phyloP scores from a whole-genome alignment of 2,888 invertebrate genomes.

The Branchinecta sandiegonensis region DNA sequence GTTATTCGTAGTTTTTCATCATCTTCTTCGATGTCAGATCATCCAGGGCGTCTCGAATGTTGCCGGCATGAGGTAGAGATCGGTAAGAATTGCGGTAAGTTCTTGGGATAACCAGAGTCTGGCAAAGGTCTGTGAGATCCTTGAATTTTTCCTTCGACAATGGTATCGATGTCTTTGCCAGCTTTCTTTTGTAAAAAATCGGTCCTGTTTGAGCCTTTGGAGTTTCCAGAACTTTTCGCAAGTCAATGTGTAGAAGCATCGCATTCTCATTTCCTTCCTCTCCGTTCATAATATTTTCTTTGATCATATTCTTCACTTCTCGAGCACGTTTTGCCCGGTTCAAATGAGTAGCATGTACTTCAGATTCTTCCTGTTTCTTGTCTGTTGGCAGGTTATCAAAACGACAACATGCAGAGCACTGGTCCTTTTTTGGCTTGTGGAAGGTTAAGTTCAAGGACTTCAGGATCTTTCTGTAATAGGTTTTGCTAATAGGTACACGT shows the following conservation, averaged over 20 bases:
- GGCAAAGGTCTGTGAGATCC: too few relatives aligned
- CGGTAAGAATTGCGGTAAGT: too few relatives aligned
- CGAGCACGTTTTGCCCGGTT: too few relatives aligned
- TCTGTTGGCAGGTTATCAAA: constrained; percentile 10
- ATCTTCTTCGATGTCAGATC: too few relatives aligned
- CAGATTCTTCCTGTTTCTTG: constrained; percentile 10
- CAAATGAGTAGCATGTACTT: too few relatives aligned
- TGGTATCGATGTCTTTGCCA: too few relatives aligned
- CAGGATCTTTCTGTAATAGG: constrained; percentile 7
- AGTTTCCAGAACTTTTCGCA: constrained; percentile 6
- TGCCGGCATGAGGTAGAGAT: too few relatives aligned
- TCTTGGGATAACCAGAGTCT: too few relatives aligned
- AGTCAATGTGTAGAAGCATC: neutral
- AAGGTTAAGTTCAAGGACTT: constrained; percentile 10
- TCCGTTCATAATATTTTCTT: constrained; percentile 9
- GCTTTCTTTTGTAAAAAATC: constrained; percentile 5
- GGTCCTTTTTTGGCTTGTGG: constrained; percentile 8
- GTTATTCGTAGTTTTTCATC: too few relatives aligned
- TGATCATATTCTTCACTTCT: too few relatives aligned
- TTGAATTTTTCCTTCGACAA: too few relatives aligned
- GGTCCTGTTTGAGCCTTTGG: neutral
- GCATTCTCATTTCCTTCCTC: constrained; percentile 8
- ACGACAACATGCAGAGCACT: constrained; percentile 4
- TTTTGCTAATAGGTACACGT: constrained; percentile 11
- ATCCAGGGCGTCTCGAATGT: too few relatives aligned